These are phyloP conservation scores for Nothocercus julius DNA, from an alignment of 2,113 vertebrate species.

Conservation along the genomic window DNA sequence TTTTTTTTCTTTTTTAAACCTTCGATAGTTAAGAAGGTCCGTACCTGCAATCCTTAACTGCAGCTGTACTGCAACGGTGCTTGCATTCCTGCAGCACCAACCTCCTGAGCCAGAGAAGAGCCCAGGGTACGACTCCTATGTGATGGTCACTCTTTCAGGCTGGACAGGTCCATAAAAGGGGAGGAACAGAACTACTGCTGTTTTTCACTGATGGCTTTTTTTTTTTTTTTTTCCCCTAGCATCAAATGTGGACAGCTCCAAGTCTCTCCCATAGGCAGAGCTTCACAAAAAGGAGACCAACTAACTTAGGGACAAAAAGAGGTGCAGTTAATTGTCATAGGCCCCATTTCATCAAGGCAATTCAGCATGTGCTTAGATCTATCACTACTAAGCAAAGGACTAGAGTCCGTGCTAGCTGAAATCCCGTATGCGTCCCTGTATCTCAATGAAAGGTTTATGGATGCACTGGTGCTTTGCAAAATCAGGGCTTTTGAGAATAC, in stretches of 20 bases:
- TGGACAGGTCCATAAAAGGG: neutral
- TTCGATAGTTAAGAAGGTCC: neutral
- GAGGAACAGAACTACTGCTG: slow-evolving; percentile 17
- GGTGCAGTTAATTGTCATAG: neutral
- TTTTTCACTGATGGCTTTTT: slow-evolving; percentile 14
- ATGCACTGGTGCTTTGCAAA: neutral
- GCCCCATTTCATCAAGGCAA: slow-evolving; percentile 45
- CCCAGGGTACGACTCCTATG: neutral
- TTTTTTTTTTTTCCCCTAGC: neutral
- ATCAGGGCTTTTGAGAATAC: neutral
- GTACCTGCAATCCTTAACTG: neutral
- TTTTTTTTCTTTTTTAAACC: neutral
- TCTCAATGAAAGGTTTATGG: neutral
- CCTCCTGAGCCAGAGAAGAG: neutral
- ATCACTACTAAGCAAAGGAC: neutral
- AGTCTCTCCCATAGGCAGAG: neutral
- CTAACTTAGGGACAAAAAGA: neutral
- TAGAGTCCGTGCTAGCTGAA: neutral
- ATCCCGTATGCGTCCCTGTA: neutral
- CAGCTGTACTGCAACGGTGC: neutral
- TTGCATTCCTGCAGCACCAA: neutral
- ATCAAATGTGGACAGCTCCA: slow-evolving; percentile 36
- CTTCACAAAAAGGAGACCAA: neutral
- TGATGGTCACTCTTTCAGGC: rapidly evolving
- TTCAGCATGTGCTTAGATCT: neutral